Evolutionary conservation across 1,140 invertebrate species (phyloP), one percentile per base, ranked within the genome.

Genomic region (Tyrophagus putrescentiae): DNA sequence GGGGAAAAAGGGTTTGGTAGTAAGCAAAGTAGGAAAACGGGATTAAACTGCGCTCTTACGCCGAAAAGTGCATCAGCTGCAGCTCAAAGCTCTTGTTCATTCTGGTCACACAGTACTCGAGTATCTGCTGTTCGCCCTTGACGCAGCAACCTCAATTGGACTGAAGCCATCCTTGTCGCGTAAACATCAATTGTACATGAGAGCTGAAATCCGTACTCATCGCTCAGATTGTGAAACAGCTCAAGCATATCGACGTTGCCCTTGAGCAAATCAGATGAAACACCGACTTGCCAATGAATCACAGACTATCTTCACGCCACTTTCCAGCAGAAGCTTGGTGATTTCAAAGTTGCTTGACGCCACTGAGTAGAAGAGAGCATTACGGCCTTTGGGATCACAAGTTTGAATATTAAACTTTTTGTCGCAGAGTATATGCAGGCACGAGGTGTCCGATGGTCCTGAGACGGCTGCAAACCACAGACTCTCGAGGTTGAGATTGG

Each of bases 351-450:
- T 16, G 13, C 9, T 28, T 13, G 9, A 16, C 18, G 29, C 13
- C 6, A 53, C 18, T 1, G 48, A 36, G 45, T 54, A 61, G 25
- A 61, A 61, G 1, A 61, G 50, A 23, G 29, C 29, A 28, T 56
- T 56, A 13, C 60, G 31, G 6, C 34, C 4, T 36, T 36, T 1
- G 1, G 5, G 25, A 42, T 61, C 52, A 4, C 9, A 27, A 11
- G 32, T 27, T 21, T 71, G 71, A 13, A 79, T 67, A 64, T 81
- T 71, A 7, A 77, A 74, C 58, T 75, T 74, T 67, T 72, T 68
- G 52, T 76, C 72, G 42, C 80, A 67, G 18, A 80, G 65, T 39
- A 79, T 63, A 62, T 78, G 78, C 77, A 67, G 9, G 36, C 70
- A 71, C 64, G 80, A 76, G 32, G n/a, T 1, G 13, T 34, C 42